Base-by-base conservation (phyloP, 2,113 vertebrate genomes). In the Phrynocephalus versicolor region DNA sequence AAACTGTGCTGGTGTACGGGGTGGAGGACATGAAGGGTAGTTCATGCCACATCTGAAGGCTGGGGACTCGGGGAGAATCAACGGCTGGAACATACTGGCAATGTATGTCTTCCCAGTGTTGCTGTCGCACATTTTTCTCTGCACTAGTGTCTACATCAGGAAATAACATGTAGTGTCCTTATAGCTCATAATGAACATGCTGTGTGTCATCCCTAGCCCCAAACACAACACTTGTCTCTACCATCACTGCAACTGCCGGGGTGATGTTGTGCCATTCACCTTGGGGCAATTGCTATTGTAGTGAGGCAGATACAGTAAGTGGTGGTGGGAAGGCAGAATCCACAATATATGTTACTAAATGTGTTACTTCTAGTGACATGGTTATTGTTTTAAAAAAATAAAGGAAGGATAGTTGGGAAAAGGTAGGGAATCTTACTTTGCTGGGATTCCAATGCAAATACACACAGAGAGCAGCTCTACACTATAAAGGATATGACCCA, bases 121-220 rank as follows among this genome's bases (percentile, higher is more conserved):
- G 37, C 19, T 82, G 69, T 8, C 8, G 55, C 0, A 0, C 0
- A 6, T 2, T 39, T 65, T 33, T 57, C 39, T 39, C 33, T 1
- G 5, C 57, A 35, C 3, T 58, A 33, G 67, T 70, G 10, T n/a
- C 30, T 64, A 13, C 64, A 2, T 67, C 25, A 67, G 27, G 25
- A 67, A 67, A 67, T 25, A 30, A 8, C 30, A 30, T 67, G 30
- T 67, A 30, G 25, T 67, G 27, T 67, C 30, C 10, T 30, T 67
- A 60, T 60, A 60, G 58, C 19, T 60, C 7, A 25, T 21, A 27
- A 8, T 65, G 62, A 27, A 65, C 27, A 18, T 65, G 62, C 62
- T 65, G 23, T n/a, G n/a, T 51, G 45, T 12, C 27, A 30, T 67
- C 30, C 27, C 64, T 67, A 30, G 64, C 27, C 25, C 25, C 27